A percentile compares a stretch with the other conserved stretches of the same genome.
Evolutionary conservation across 2,113 vertebrate genomes (phyloP).

Genomic region (Takifugu bimaculatus): DNA sequence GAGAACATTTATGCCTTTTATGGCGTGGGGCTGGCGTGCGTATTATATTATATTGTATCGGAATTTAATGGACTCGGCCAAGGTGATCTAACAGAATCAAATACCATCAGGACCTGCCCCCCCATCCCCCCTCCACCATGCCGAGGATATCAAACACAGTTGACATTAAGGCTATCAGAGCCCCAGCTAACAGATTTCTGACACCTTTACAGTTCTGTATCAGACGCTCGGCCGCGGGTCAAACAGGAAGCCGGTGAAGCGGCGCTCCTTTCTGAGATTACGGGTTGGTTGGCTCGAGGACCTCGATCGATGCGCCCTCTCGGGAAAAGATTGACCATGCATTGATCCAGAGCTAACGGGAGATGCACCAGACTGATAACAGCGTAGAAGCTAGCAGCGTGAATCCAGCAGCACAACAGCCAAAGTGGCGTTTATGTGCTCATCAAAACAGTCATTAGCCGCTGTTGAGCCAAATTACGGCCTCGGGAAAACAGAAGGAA

Average conservation of each 20-base stretch:
- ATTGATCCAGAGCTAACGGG: slow-evolving; percentile 71
- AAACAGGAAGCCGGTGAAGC: slow-evolving; percentile 22
- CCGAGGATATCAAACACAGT: slow-evolving; percentile 32
- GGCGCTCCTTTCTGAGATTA: slow-evolving; percentile 69
- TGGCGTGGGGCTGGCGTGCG: no score
- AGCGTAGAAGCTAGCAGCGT: slow-evolving; percentile 18
- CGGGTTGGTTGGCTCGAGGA: slow-evolving; percentile 65
- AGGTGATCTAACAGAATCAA: no score
- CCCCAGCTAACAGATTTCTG: slow-evolving; percentile 44
- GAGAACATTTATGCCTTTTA: no score
- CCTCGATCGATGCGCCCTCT: slow-evolving; percentile 69
- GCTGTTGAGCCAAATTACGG: slow-evolving; percentile 19
- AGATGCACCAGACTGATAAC: slow-evolving; percentile 43
- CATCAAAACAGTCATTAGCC: slow-evolving; percentile 15
- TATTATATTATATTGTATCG: no score
- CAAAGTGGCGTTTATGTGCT: slow-evolving; percentile 37
- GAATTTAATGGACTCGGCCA: no score
- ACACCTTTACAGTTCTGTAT: slow-evolving; percentile 33
- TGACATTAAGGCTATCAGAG: slow-evolving; percentile 30
- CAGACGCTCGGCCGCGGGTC: not conserved
- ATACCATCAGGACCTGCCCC: not conserved
- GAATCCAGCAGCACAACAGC: slow-evolving; percentile 33
- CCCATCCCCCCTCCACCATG: not conserved
- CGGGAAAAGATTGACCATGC: slow-evolving; percentile 73
- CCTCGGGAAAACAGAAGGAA: slow-evolving; percentile 15